phyloP scores from a whole-genome alignment of 1,140 invertebrate species.

The Nebria ingens region DNA sequence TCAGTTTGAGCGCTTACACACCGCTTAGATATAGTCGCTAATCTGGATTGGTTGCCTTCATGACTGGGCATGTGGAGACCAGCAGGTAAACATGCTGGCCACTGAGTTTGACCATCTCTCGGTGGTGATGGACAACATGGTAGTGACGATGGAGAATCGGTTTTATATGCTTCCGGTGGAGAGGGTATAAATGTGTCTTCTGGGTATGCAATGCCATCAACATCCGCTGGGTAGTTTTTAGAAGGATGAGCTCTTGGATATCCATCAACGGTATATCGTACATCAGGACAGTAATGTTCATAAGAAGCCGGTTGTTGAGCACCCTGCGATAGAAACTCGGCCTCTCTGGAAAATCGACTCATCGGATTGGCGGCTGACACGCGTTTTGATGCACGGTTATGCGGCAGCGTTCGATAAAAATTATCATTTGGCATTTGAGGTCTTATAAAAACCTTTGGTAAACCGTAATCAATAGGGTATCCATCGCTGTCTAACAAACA shows the following conservation, averaged over 20 bases:
- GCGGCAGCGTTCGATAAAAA: conserved; percentile 59
- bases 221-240: conserved; percentile 32
- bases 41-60: conserved; percentile 19
- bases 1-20: conserved; percentile 48
- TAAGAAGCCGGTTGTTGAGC: conserved; percentile 33
- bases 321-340: conserved; percentile 50
- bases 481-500: conserved; percentile 61
- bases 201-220: conserved; percentile 19
- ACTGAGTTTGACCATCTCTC: conserved; percentile 24
- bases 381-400: conserved; percentile 47
- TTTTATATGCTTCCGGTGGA: conserved; percentile 55
- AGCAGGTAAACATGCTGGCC: conserved; percentile 39
- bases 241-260: conserved; percentile 48
- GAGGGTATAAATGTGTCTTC: conserved; percentile 44
- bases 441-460: conserved; percentile 51
- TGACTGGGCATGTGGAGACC: conserved; percentile 27
- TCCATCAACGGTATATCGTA: conserved; percentile 67
- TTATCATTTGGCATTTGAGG: conserved; percentile 39
- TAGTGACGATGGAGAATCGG: conserved; percentile 25
- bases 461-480: conserved; percentile 68
- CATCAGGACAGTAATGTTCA: conserved; percentile 46
- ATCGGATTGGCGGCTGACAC: conserved; percentile 48
- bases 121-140: conserved; percentile 15
- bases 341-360: conserved; percentile 52
- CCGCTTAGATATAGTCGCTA: conserved; percentile 27